A percentile compares a stretch with the other conserved stretches of the same genome.
These are phyloP conservation scores for Acanthosepion lycidas DNA, from an alignment of 2,888 invertebrate genomes.

Conservation along the genomic window DNA sequence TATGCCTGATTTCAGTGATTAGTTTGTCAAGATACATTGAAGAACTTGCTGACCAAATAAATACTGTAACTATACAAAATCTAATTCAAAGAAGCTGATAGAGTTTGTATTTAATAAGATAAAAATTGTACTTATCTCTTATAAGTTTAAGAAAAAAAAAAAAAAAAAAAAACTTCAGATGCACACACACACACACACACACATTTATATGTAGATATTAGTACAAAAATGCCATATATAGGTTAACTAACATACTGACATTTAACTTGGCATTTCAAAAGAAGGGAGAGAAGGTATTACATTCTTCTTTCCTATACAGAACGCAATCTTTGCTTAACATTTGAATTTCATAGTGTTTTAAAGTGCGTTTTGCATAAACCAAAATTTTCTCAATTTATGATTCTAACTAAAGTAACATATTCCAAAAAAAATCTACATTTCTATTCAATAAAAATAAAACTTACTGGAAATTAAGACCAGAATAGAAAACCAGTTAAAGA, in stretches of 20 bases:
- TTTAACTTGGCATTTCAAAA: conserved; percentile 33
- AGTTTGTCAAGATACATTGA: background rate
- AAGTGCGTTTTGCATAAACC: background rate
- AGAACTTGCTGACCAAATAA: background rate
- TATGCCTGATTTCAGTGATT: background rate
- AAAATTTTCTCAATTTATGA: background rate
- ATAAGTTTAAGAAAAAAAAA: background rate
- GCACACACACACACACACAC: too few species aligned
- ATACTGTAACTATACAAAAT: background rate
- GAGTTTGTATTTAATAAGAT: background rate
- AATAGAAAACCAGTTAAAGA: background rate
- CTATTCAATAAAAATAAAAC: background rate
- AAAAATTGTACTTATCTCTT: background rate
- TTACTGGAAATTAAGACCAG: background rate
- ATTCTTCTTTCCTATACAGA: background rate
- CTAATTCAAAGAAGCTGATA: background rate
- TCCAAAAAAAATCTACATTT: background rate
- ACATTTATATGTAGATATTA: background rate
- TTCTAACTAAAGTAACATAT: background rate
- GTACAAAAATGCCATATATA: background rate
- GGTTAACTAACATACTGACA: conserved; percentile 33
- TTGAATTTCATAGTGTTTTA: background rate
- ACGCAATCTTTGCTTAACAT: background rate
- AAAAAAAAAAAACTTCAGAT: too few species aligned
- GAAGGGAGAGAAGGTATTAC: background rate